phyloP scores from a whole-genome alignment of 2,113 vertebrate genomes.

The Periophthalmodon schlosseri region DNA sequence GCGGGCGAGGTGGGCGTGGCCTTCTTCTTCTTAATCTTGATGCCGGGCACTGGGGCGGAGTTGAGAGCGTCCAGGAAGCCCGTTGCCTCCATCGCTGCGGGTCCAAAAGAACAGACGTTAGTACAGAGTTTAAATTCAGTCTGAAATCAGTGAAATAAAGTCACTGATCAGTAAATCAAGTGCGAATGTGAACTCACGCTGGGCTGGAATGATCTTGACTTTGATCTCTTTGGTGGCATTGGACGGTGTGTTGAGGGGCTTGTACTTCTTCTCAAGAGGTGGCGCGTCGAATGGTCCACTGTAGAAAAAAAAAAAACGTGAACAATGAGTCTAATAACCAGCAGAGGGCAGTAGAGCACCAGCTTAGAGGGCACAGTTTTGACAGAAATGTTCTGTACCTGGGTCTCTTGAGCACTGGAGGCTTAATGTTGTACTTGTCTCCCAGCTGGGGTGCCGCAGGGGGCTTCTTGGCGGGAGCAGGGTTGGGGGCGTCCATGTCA shows the following conservation, averaged over 20 bases:
- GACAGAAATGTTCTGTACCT: constrained; percentile 70
- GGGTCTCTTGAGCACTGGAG: constrained; percentile 87
- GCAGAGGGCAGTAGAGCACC: constrained; percentile 10
- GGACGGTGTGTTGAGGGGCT: constrained; percentile 89
- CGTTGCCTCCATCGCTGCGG: constrained; percentile 88
- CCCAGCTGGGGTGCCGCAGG: constrained; percentile 75
- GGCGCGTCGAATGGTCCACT: constrained; percentile 65
- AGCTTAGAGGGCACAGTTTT: neutral
- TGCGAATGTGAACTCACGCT: constrained; percentile 79
- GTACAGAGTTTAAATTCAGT: neutral
- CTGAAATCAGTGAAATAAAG: neutral
- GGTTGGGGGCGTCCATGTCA: constrained; percentile 85
- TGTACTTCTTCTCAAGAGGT: constrained; percentile 93
- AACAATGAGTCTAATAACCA: neutral
- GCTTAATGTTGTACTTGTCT: constrained; percentile 93
- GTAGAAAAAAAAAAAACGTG: neutral
- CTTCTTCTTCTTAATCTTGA: constrained; percentile 98
- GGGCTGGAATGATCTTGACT: constrained; percentile 95
- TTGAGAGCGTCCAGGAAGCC: constrained; percentile 95
- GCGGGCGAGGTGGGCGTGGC: neutral
- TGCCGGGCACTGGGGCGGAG: constrained; percentile 90
- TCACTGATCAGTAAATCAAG: too few relatives aligned
- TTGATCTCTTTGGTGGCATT: constrained; percentile 95
- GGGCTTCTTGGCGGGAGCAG: constrained; percentile 81
- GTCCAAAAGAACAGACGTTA: neutral